Percentiles rank a stretch among this genome's conserved stretches.
phyloP scores from a whole-genome alignment of 2,113 vertebrate genomes.

The Gallinago undulata region DNA sequence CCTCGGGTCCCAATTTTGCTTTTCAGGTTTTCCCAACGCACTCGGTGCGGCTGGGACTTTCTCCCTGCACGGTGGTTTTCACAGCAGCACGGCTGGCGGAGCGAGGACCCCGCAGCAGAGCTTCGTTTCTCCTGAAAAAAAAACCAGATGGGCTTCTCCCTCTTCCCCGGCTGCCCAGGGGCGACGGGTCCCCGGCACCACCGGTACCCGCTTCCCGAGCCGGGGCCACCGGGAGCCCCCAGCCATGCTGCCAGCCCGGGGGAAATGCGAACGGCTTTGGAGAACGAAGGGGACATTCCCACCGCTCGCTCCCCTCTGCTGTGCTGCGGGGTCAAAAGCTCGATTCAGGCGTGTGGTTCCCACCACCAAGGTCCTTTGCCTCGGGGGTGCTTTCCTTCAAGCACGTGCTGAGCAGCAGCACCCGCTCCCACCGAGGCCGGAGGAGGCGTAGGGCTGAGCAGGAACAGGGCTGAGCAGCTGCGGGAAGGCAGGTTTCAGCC shows the following conservation, averaged over 20 bases:
- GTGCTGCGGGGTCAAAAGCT: background rate
- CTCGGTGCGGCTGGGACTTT: background rate
- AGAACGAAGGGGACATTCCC: slow-evolving; percentile 4
- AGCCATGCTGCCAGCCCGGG: background rate
- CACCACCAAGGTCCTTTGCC: background rate
- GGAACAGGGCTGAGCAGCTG: background rate
- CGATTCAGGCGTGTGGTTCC: background rate
- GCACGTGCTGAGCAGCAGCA: background rate
- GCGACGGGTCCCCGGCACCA: background rate
- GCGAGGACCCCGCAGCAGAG: background rate
- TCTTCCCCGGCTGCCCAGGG: background rate
- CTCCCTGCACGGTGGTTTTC: background rate
- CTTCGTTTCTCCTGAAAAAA: background rate
- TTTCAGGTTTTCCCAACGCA: background rate
- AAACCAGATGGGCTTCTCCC: background rate
- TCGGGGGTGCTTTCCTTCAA: background rate
- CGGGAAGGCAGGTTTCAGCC: background rate
- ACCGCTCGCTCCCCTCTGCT: background rate
- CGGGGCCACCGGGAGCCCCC: background rate
- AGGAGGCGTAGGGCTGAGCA: background rate
- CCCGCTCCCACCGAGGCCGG: accelerated
- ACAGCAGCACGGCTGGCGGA: accelerated
- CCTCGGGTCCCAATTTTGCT: background rate
- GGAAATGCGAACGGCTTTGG: background rate
- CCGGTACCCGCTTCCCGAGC: accelerated